Conservation (phyloP, 2,113 vertebrate species). For the Ammodramus savannarum region DNA sequence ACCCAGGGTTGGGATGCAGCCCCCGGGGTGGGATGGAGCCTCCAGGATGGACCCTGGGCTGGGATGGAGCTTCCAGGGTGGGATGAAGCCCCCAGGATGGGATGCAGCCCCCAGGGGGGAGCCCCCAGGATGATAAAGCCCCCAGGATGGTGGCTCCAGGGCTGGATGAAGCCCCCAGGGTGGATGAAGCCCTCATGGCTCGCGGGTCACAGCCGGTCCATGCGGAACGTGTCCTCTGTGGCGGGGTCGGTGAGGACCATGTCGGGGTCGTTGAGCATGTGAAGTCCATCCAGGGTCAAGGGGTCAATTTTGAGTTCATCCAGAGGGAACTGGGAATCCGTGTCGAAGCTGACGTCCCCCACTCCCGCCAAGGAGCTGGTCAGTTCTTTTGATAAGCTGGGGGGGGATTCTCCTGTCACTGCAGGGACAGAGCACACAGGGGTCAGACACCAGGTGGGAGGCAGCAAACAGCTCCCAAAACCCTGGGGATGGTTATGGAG, state of each 20-base stretch:
- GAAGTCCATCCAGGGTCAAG: slow-evolving; percentile 93
- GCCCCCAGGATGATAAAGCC: too few species aligned
- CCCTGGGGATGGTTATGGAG: fast-evolving
- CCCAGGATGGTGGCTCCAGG: too few species aligned
- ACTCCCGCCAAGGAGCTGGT: slow-evolving; percentile 90
- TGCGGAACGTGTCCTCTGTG: slow-evolving; percentile 98
- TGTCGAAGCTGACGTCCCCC: slow-evolving; percentile 91
- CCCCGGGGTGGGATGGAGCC: too few species aligned
- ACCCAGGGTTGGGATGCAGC: too few species aligned
- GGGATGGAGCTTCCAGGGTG: too few species aligned
- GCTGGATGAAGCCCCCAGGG: too few species aligned
- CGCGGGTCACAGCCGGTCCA: slow-evolving; percentile 89
- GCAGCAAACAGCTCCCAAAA: background rate
- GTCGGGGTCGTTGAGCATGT: slow-evolving; percentile 99
- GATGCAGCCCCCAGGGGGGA: too few species aligned
- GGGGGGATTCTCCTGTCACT: slow-evolving; percentile 98
- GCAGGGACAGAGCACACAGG: background rate
- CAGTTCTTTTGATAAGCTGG: slow-evolving; percentile 97
- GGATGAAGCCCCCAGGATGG: too few species aligned
- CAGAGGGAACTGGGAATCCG: slow-evolving; percentile 95
- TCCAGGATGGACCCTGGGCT: too few species aligned
- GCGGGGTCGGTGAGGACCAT: slow-evolving; percentile 95
- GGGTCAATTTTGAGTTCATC: slow-evolving; percentile 99
- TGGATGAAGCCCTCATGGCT: too few species aligned
- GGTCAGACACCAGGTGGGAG: fast-evolving